These are phyloP conservation scores for Myopa tessellatipennis DNA, from an alignment of 2,888 invertebrate genomes.

Conservation along the genomic window DNA sequence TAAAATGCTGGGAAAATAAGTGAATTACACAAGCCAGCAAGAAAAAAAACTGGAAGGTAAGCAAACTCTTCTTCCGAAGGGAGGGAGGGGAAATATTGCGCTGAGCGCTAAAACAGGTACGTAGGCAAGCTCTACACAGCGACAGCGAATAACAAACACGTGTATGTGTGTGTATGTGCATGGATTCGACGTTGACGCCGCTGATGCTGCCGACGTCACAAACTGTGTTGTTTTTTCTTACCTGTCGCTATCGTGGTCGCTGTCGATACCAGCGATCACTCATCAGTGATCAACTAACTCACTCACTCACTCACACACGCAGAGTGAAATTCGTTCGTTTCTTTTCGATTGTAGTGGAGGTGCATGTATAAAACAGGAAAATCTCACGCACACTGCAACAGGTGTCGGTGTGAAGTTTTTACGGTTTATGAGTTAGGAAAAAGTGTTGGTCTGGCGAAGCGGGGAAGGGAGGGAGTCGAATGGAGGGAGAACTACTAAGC, in stretches of 20 bases:
- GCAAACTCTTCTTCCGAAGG: not conserved
- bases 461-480: not conserved
- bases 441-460: not conserved
- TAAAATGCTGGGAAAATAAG: not conserved
- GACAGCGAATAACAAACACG: not conserved
- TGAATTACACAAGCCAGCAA: not conserved
- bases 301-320: not conserved
- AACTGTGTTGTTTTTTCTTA: slow-evolving; percentile 4
- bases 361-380: slow-evolving; percentile 9
- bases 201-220: not conserved
- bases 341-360: not conserved
- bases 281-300: not conserved
- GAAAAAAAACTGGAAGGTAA: not conserved
- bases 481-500: not conserved
- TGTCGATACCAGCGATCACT: not conserved
- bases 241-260: slow-evolving; percentile 3
- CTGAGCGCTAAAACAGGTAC: slow-evolving; percentile 33
- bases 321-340: no score
- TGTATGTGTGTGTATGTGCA: slow-evolving; percentile 9
- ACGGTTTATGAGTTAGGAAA: not conserved
- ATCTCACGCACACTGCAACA: not conserved
- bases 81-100: not conserved
- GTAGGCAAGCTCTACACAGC: slow-evolving; percentile 29
- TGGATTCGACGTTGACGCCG: not conserved
- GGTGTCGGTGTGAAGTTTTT: not conserved